Conservation (phyloP, 2,113 vertebrate genomes). For the Caranx ignobilis region DNA sequence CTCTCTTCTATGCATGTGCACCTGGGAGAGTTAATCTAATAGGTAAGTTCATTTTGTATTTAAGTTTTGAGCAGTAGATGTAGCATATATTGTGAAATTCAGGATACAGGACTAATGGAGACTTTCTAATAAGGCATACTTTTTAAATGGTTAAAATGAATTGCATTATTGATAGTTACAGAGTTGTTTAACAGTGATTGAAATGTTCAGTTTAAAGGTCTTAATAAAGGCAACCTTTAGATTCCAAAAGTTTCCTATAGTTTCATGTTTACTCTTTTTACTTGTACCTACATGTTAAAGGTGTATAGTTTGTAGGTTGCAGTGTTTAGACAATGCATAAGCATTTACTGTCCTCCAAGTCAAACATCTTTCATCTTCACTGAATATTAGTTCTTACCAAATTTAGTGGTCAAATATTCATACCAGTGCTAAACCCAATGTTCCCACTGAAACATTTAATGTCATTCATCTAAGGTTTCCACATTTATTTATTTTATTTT, state of each 20-base stretch:
- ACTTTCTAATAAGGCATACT: neutral
- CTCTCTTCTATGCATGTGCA: slow-evolving; percentile 93
- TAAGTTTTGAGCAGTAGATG: neutral
- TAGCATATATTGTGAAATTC: neutral
- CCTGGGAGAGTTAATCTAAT: slow-evolving; percentile 98
- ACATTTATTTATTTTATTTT: neutral
- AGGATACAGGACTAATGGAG: neutral
- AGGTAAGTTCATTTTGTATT: slow-evolving; percentile 82
- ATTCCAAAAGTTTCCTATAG: too few species aligned
- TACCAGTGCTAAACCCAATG: neutral
- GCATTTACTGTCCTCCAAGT: neutral
- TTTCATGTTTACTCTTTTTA: too few species aligned
- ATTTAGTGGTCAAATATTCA: neutral
- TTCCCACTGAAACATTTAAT: neutral
- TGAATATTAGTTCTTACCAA: neutral
- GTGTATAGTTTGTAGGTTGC: too few species aligned
- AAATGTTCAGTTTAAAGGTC: too few species aligned
- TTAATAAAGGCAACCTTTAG: too few species aligned
- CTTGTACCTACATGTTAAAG: too few species aligned
- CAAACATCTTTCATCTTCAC: too few species aligned
- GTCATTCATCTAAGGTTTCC: neutral
- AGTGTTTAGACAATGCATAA: neutral
- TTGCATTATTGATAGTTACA: neutral
- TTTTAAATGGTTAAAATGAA: neutral
- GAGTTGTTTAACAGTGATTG: neutral